phyloP scores from a whole-genome alignment of 2,113 vertebrate genomes.

The Carassius auratus region DNA sequence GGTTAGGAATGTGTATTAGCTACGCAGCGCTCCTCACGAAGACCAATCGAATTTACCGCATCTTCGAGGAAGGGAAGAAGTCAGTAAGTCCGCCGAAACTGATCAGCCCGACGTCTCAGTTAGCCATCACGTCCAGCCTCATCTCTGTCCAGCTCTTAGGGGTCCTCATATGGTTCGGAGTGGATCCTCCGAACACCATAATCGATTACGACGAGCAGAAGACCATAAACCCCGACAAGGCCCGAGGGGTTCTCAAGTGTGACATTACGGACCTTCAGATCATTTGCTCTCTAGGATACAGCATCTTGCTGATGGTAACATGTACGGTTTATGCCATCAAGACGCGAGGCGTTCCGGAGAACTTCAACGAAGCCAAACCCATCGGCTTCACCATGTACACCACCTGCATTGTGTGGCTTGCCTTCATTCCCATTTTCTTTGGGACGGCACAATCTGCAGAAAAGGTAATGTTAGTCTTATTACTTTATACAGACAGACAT shows the following conservation, averaged over 20 bases:
- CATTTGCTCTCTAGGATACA: conserved; percentile 95
- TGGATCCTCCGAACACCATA: conserved; percentile 92
- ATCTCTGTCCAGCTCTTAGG: conserved; percentile 93
- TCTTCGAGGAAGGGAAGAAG: conserved; percentile 95
- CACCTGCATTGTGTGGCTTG: conserved; percentile 97
- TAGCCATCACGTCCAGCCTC: conserved; percentile 91
- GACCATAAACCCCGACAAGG: conserved; percentile 85
- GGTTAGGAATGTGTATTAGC: conserved; percentile 96
- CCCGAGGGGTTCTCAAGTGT: conserved; percentile 92
- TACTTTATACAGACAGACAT: background rate
- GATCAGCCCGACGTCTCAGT: conserved; percentile 93
- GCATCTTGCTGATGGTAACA: conserved; percentile 96
- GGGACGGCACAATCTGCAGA: conserved; percentile 95
- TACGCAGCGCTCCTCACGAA: conserved; percentile 94
- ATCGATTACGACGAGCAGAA: conserved; percentile 94
- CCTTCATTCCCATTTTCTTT: conserved; percentile 98
- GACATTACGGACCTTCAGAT: conserved; percentile 97
- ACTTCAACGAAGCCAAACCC: conserved; percentile 97
- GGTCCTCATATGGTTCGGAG: conserved; percentile 92
- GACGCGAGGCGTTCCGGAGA: conserved; percentile 96
- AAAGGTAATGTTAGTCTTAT: conserved; percentile 83
- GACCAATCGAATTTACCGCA: conserved; percentile 95
- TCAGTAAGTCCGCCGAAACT: conserved; percentile 90
- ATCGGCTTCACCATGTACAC: conserved; percentile 99
- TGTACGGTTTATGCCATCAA: conserved; percentile 99